Evolutionary conservation across 2,888 invertebrate genomes (phyloP).

Genomic region (Conchocele bisecta): DNA sequence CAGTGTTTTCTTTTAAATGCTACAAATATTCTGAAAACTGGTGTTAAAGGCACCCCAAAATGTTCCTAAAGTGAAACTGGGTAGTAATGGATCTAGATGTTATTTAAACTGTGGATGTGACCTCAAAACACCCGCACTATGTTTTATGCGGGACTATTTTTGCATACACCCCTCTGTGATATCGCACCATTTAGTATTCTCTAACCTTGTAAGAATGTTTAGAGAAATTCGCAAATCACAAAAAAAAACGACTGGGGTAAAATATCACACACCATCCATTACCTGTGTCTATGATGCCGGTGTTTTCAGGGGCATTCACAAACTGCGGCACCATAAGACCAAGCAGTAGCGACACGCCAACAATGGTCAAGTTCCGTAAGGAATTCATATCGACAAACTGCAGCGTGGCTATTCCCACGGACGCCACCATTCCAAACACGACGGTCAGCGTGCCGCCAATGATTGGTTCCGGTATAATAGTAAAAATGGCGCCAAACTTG

Average conservation of each 20-base stretch:
- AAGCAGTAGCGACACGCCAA: conserved; percentile 93
- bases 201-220: no score
- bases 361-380: conserved; percentile 92
- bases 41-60: no score
- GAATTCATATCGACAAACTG: conserved; percentile 89
- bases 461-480: conserved; percentile 84
- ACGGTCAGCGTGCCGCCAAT: conserved; percentile 81
- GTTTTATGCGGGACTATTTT: no score
- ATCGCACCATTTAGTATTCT: no score
- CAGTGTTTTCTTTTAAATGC: no score
- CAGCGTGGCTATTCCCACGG: conserved; percentile 80
- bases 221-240: background rate
- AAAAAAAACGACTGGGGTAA: background rate
- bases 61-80: no score
- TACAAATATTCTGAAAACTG: no score
- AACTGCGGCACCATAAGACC: conserved; percentile 86
- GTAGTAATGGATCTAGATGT: no score
- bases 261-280: no score
- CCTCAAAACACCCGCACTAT: no score
- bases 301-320: conserved; percentile 58
- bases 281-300: conserved; percentile 73
- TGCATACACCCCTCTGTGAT: no score
- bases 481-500: conserved; percentile 84
- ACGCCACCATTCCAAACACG: conserved; percentile 78
- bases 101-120: no score